Evolutionary conservation across 2,888 invertebrate species (phyloP), one percentile per base, ranked within the genome.

Genomic region (Cartodere bifasciata): DNA sequence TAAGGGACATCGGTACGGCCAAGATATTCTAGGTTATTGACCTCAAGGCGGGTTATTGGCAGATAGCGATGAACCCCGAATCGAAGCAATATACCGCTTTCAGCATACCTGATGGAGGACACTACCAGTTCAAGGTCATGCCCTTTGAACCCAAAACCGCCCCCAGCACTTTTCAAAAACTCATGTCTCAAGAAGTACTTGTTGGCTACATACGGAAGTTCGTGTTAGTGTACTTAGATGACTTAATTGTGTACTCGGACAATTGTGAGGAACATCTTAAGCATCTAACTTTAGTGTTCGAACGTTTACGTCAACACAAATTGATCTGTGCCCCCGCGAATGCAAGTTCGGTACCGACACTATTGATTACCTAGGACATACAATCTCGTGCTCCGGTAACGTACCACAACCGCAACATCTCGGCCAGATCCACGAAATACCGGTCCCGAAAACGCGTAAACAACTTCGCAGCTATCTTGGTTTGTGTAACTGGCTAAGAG

Each of bases 41-140:
- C 14, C 4, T 32, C 6, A 16, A 29, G 10, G 9, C 11, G n/a
- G 32, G 28, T 6, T 32, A 32, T 21, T 32, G 28, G 28, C 32
- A 32, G 15, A n/a, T 32, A 13, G 7, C 12, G 9, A 16, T 32
- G 16, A 12, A 30, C 6, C 20, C 16, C 10, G 29, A 16, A 4
- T 29, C 20, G 4, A 32, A 32, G 21, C 10, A 16, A 16, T 13
- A 12, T 20, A 32, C 27, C 27, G 16, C 30, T n/a, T 23, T 30
- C 15, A 3, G 4, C 6, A n/a, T 13, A 9, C 13, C 9, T 13
- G 12, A 13, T 10, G 5, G 14, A 7, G 27, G 12, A 7, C 20
- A 7, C 20, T 17, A 7, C 9, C 20, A 17, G 20, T 17, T 17
- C 6, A 17, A 17, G n/a, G 6, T 6, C 4, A 16, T 32, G 27